Base-by-base conservation (phyloP, 2,888 invertebrate genomes). In the Limnephilus rhombicus region DNA sequence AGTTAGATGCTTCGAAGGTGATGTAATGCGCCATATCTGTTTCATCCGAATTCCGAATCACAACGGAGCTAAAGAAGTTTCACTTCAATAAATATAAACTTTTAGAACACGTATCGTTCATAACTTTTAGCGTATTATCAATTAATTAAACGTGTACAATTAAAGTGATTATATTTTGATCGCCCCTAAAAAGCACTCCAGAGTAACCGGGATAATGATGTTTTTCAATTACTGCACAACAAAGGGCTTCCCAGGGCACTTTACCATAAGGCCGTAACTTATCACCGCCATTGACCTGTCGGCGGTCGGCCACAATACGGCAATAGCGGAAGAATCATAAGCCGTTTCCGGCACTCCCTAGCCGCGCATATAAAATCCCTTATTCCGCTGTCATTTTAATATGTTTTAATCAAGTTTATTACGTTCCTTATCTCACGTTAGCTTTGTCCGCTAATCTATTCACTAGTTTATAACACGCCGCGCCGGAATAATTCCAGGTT, bases 351-450 rank as follows among this genome's bases (percentile, higher is more conserved):
- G 34, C 87, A 68, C 87, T 34, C 87, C 87, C 87, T 53, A 31
- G 68, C 68, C 34, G 29, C 41, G 31, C 34, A 68, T 37, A 87
- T 53, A 82, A 91, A 91, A 91, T 91, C 89, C 91, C 87, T 89
- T 91, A 68, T 88, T 82, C 24, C 89, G 41, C 86, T 92, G 92
- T 93, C 91, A 93, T 93, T 93, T 92, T 93, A 83, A 92, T 93
- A 92, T 91, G 92, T 93, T 92, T 92, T 93, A 93, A 93, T 93
- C 93, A 93, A 82, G 92, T 91, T 93, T 93, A 93, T 92, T 91
- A 86, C 92, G 49, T 87, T 81, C 80, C 91, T 93, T 93, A 93
- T 93, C 93, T 92, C 45, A 87, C 90, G 90, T 90, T 81, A 90
- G 85, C 80, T 53, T 41, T 83, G 83, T 82, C 45, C 85, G 92